A percentile compares a stretch with the other conserved stretches of the same genome.
Conservation (phyloP, 1,140 invertebrate genomes). For the Argopecten irradians region DNA sequence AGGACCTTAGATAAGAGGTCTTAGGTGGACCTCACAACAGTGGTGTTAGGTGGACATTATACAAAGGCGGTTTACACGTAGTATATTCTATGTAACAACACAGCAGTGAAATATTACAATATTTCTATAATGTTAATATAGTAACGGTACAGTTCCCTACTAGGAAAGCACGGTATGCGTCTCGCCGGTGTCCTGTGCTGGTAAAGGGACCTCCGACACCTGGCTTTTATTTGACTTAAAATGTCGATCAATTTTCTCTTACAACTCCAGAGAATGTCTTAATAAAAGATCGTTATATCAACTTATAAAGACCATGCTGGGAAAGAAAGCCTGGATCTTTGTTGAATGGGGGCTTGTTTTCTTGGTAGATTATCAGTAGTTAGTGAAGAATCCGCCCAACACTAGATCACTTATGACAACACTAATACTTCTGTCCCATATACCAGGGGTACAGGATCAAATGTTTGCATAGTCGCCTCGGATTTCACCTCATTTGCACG, state of each 20-base stretch:
- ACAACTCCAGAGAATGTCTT: background rate
- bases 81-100: too few relatives aligned
- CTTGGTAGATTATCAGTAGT: conserved; percentile 16
- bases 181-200: background rate
- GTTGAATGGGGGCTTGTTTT: background rate
- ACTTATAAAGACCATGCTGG: background rate
- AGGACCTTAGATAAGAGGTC: too few relatives aligned
- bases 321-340: background rate
- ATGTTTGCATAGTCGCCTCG: background rate
- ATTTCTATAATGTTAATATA: too few relatives aligned
- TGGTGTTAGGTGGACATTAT: too few relatives aligned
- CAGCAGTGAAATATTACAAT: too few relatives aligned
- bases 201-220: background rate
- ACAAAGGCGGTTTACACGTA: too few relatives aligned
- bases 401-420: background rate
- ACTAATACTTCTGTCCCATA: background rate
- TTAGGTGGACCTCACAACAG: too few relatives aligned
- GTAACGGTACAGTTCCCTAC: too few relatives aligned
- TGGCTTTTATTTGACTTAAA: conserved; percentile 3
- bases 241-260: conserved; percentile 15
- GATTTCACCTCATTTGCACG: background rate
- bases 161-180: background rate
- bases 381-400: background rate
- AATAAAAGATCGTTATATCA: conserved; percentile 18
- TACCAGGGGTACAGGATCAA: background rate